Evolutionary conservation across 2,113 vertebrate species (phyloP).

Genomic region (Syrmaticus mikado): DNA sequence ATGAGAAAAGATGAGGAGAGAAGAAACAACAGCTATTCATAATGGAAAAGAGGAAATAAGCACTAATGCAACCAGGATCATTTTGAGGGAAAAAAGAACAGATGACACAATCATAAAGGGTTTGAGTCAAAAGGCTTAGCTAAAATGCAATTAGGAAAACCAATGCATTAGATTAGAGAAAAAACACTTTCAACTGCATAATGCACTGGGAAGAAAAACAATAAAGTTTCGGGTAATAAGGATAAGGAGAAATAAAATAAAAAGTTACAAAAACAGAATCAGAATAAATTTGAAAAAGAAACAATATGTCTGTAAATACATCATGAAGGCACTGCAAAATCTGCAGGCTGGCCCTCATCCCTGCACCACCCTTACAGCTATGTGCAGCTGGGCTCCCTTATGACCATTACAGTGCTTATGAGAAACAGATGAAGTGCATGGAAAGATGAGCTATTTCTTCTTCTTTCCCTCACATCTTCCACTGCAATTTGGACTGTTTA

Average conservation of each 20-base stretch:
- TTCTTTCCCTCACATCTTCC: neutral
- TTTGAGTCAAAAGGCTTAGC: neutral
- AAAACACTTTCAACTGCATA: neutral
- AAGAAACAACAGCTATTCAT: neutral
- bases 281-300: neutral
- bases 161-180: neutral
- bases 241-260: neutral
- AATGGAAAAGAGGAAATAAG: neutral
- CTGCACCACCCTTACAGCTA: neutral
- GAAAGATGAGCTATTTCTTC: neutral
- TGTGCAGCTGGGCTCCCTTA: neutral
- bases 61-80: neutral
- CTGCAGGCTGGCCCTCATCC: neutral
- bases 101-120: neutral
- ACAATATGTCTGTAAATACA: neutral
- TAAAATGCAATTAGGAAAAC: neutral
- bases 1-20: neutral
- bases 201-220: neutral
- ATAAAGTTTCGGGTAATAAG: neutral
- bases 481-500: neutral
- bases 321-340: neutral
- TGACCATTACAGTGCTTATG: neutral
- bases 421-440: accelerated
- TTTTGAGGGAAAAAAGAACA: neutral
- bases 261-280: neutral